phyloP scores from a whole-genome alignment of 2,113 vertebrate genomes.

The Boulengeromyrus knoepffleri region DNA sequence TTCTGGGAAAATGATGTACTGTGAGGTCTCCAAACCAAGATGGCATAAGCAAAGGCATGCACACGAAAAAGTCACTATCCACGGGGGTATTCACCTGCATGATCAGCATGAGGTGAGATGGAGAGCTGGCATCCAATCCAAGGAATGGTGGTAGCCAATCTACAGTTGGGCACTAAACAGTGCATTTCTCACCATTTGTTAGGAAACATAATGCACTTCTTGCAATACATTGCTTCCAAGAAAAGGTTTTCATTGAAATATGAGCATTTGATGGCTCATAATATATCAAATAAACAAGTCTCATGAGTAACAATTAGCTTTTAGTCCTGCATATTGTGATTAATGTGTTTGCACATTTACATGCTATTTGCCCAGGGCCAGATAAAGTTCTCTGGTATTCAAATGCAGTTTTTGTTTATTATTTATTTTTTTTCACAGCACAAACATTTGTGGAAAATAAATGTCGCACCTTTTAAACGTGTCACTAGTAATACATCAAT shows the following conservation, averaged over 20 bases:
- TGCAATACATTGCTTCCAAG: not conserved
- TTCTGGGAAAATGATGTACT: not conserved
- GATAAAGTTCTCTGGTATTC: not conserved
- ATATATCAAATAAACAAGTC: not conserved
- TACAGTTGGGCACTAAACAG: not conserved
- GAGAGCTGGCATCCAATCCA: not conserved
- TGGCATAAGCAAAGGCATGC: not conserved
- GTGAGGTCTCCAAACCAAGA: not conserved
- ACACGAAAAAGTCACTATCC: not conserved
- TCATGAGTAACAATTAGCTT: not conserved
- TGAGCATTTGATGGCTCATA: not conserved
- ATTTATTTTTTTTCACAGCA: not conserved
- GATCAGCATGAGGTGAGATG: not conserved
- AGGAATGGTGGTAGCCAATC: not conserved
- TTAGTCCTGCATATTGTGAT: not conserved
- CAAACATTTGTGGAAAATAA: not conserved
- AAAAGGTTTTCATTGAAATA: not conserved
- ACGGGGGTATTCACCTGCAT: not conserved
- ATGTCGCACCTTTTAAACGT: not conserved
- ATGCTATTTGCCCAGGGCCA: not conserved
- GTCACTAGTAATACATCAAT: not conserved
- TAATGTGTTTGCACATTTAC: not conserved
- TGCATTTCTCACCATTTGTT: not conserved
- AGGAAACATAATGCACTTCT: not conserved
- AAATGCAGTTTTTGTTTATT: not conserved